Evolutionary conservation across 2,888 invertebrate species (phyloP).

Genomic region (Drosophila nigricruria): DNA sequence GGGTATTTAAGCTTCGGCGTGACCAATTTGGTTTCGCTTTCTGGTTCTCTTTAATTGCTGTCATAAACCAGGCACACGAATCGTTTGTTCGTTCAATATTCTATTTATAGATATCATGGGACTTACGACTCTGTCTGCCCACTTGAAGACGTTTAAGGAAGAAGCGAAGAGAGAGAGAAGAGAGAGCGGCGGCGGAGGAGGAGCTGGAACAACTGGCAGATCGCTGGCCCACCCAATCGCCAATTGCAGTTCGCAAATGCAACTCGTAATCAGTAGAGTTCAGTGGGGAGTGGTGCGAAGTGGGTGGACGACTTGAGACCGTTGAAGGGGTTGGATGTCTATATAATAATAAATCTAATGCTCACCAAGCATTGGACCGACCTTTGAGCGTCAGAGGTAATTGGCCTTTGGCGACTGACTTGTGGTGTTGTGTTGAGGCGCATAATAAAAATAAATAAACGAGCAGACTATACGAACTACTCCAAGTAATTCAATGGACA

Average conservation of each 20-base stretch:
- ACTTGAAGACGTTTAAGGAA: conserved; percentile 16
- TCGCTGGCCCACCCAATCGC: conserved; percentile 40
- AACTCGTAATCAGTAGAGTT: conserved; percentile 17
- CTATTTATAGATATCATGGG: conserved; percentile 49
- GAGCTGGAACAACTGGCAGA: conserved; percentile 9
- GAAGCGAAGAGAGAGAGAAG: not conserved
- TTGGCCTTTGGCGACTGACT: conserved; percentile 51
- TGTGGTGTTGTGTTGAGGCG: conserved; percentile 25
- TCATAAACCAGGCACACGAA: conserved; percentile 48
- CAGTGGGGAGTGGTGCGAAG: conserved; percentile 10
- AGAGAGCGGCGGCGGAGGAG: not conserved
- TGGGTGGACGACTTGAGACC: not conserved
- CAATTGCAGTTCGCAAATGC: conserved; percentile 32
- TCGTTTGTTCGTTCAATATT: conserved; percentile 23
- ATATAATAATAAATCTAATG: conserved; percentile 54
- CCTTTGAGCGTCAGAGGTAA: conserved; percentile 58
- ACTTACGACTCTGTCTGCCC: conserved; percentile 28
- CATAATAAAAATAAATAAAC: conserved; percentile 51
- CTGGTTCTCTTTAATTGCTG: conserved; percentile 51
- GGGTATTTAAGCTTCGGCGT: not conserved
- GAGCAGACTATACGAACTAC: conserved; percentile 23
- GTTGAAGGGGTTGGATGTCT: not conserved
- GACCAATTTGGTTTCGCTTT: not conserved
- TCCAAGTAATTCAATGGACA: conserved; percentile 1
- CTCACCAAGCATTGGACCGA: conserved; percentile 64